phyloP scores from a whole-genome alignment of 2,113 vertebrate species.

The Amblyopsis rosae region DNA sequence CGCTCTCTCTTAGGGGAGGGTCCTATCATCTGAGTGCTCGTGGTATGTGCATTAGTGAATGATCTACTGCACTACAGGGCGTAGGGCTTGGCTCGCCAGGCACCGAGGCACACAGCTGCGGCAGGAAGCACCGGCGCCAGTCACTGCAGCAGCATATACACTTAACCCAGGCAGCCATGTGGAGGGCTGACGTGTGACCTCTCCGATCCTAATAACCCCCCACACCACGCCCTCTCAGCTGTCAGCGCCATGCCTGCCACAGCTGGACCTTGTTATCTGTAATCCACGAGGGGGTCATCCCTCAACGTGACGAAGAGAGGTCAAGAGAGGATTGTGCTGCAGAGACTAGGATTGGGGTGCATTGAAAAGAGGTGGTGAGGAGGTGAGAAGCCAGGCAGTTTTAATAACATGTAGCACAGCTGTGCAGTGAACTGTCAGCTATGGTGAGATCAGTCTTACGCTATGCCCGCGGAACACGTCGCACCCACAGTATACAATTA shows the following conservation, averaged over 20 bases:
- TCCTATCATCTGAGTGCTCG: slow-evolving; percentile 36
- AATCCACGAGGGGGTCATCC: slow-evolving; percentile 41
- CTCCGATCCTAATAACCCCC: slow-evolving; percentile 2
- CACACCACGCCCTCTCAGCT: slow-evolving; percentile 24
- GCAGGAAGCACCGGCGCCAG: not conserved
- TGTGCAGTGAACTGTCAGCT: slow-evolving; percentile 17
- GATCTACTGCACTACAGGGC: slow-evolving; percentile 31
- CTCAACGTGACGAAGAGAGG: slow-evolving; percentile 53
- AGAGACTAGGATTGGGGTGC: not conserved
- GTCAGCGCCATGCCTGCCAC: slow-evolving; percentile 27
- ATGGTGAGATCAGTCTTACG: slow-evolving; percentile 22
- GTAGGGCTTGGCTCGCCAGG: slow-evolving; percentile 5
- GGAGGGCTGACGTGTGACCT: slow-evolving; percentile 8
- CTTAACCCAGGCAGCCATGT: not conserved
- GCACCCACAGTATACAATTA: slow-evolving; percentile 6
- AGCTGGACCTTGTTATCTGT: slow-evolving; percentile 61
- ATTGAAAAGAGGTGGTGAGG: too few relatives aligned
- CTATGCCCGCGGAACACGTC: slow-evolving; percentile 7
- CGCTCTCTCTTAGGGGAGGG: slow-evolving; percentile 18
- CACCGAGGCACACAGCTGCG: slow-evolving; percentile 4
- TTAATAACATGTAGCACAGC: slow-evolving; percentile 4
- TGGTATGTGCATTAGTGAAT: slow-evolving; percentile 43
- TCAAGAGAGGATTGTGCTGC: slow-evolving; percentile 28
- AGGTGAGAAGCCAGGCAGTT: not conserved
- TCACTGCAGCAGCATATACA: slow-evolving; percentile 25